Conservation (phyloP, 2,113 vertebrate species). For the Xenus cinereus region DNA sequence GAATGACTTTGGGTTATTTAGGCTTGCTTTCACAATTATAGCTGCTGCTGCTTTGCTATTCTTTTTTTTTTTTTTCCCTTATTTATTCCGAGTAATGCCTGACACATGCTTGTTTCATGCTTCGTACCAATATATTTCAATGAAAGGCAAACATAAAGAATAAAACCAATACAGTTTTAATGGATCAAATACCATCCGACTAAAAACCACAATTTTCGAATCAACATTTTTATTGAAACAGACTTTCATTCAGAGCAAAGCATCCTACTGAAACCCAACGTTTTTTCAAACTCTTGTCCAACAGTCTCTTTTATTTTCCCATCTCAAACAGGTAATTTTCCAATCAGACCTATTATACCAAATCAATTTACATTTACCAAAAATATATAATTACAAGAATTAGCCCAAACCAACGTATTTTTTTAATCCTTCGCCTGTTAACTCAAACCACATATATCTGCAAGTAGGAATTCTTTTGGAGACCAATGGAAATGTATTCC, state of each 20-base stretch:
- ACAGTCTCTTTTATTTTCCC: slow-evolving; percentile 43
- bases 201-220: slow-evolving; percentile 65
- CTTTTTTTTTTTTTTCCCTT: not conserved
- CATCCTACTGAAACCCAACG: slow-evolving; percentile 33
- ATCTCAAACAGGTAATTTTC: slow-evolving; percentile 68
- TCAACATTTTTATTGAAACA: slow-evolving; percentile 53
- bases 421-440: slow-evolving; percentile 73
- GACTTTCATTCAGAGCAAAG: slow-evolving; percentile 29
- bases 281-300: slow-evolving; percentile 48
- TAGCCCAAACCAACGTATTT: slow-evolving; percentile 59
- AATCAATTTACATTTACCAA: slow-evolving; percentile 55
- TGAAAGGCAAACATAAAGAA: slow-evolving; percentile 33
- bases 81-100: slow-evolving; percentile 3
- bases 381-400: slow-evolving; percentile 72
- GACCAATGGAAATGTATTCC: slow-evolving; percentile 70
- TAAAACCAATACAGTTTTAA: slow-evolving; percentile 49
- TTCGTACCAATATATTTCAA: slow-evolving; percentile 44
- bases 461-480: slow-evolving; percentile 71
- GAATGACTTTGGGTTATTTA: not conserved
- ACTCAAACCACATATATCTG: slow-evolving; percentile 76
- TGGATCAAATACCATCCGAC: slow-evolving; percentile 55
- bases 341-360: slow-evolving; percentile 61
- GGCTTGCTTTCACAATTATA: not conserved
- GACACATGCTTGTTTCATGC: slow-evolving; percentile 55
- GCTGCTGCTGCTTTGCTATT: not conserved